Percentiles rank a stretch among this genome's conserved stretches.
phyloP scores from a whole-genome alignment of 2,888 invertebrate species.

The Laspeyria flexula region DNA sequence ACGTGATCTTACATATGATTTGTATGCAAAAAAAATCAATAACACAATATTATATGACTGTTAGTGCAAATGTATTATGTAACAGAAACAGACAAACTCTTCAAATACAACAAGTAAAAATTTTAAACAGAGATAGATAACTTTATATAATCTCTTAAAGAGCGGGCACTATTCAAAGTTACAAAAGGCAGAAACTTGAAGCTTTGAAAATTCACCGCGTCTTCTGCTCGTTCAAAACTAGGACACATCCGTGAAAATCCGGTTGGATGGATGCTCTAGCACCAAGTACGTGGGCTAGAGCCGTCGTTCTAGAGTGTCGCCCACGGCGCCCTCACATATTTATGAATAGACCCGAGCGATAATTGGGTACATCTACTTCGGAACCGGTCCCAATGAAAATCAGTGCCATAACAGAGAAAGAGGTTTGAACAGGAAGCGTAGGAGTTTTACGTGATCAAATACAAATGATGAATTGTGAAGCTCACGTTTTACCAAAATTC shows the following conservation, averaged over 20 bases:
- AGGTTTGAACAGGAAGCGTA: slow-evolving; percentile 11
- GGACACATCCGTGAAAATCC: slow-evolving; percentile 35
- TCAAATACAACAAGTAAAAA: not conserved
- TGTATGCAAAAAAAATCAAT: not conserved
- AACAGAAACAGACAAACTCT: not conserved
- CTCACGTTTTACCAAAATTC: slow-evolving; percentile 12
- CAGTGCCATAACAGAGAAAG: slow-evolving; percentile 18
- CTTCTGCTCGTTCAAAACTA: slow-evolving; percentile 31
- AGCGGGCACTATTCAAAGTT: slow-evolving; percentile 16
- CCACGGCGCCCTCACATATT: slow-evolving; percentile 30
- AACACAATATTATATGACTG: not conserved
- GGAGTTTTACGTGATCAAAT: slow-evolving; percentile 16
- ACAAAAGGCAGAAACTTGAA: slow-evolving; percentile 8
- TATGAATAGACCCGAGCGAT: slow-evolving; percentile 24
- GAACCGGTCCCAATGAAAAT: slow-evolving; percentile 29
- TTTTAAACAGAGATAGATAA: not conserved
- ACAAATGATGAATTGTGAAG: slow-evolving; percentile 12
- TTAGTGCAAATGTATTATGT: too few relatives aligned
- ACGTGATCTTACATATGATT: not conserved
- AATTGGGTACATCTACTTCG: slow-evolving; percentile 29
- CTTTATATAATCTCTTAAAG: not conserved
- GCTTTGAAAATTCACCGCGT: slow-evolving; percentile 24
- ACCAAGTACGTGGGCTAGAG: slow-evolving; percentile 36
- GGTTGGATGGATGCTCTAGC: slow-evolving; percentile 38
- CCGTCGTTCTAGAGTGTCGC: slow-evolving; percentile 35